These are phyloP conservation scores for Leptura quadrifasciata DNA, from an alignment of 2,888 invertebrate species.

Conservation along the genomic window DNA sequence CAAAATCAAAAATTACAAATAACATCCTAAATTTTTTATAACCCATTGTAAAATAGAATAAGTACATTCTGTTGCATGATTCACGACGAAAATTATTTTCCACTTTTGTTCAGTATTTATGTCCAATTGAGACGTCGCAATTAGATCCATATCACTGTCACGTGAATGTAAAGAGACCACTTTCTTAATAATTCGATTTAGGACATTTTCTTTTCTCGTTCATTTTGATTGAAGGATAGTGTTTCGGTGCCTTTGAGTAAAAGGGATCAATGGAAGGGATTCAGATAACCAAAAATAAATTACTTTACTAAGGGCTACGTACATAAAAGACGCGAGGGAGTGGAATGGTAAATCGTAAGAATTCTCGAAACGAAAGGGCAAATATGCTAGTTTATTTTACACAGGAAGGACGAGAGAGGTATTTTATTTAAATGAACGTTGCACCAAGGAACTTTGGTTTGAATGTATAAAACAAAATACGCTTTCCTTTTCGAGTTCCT, in stretches of 20 bases:
- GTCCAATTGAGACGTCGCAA: background rate
- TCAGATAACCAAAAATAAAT: constrained; percentile 19
- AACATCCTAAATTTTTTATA: too few relatives aligned
- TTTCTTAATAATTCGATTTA: constrained; percentile 1
- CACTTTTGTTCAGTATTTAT: background rate
- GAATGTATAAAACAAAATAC: background rate
- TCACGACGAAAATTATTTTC: background rate
- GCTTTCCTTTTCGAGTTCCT: too few relatives aligned
- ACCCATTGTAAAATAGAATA: too few relatives aligned
- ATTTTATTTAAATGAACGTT: background rate
- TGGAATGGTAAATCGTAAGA: background rate
- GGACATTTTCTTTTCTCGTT: background rate
- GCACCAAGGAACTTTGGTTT: background rate
- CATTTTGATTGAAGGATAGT: constrained; percentile 7
- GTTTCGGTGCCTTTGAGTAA: constrained; percentile 2
- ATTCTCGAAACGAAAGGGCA: background rate
- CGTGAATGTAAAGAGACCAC: background rate
- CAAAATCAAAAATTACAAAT: too few relatives aligned
- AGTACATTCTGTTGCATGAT: too few relatives aligned
- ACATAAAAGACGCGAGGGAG: constrained; percentile 1
- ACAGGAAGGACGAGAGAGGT: background rate
- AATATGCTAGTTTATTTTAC: background rate
- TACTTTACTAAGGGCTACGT: constrained; percentile 8
- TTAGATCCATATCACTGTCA: constrained; percentile 3
- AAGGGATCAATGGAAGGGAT: constrained; percentile 4